phyloP scores from a whole-genome alignment of 2,888 invertebrate species.

The Dryadula phaetusa region DNA sequence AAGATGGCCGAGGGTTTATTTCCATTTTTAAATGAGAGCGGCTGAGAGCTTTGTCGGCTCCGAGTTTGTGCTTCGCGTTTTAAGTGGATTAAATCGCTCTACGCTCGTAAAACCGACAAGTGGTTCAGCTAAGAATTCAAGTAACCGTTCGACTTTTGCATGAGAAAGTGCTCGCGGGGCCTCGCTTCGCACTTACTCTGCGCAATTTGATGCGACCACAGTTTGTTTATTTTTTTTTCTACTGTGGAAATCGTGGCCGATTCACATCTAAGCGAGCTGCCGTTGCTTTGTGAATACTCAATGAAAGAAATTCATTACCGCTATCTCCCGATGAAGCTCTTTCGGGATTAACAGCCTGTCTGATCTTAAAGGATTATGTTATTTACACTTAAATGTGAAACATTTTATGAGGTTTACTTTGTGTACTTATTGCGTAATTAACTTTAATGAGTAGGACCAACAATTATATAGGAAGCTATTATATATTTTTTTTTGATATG shows the following conservation, averaged over 20 bases:
- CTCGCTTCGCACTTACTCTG: conserved; percentile 71
- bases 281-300: conserved; percentile 72
- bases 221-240: conserved; percentile 70
- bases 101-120: conserved; percentile 84
- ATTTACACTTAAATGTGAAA: conserved; percentile 39
- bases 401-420: conserved; percentile 27
- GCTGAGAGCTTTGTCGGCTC: conserved; percentile 84
- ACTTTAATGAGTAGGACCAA: neutral
- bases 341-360: conserved; percentile 58
- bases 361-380: conserved; percentile 52
- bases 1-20: conserved; percentile 83
- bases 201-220: conserved; percentile 66
- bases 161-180: conserved; percentile 79
- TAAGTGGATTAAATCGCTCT: conserved; percentile 85
- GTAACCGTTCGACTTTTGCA: conserved; percentile 84
- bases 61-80: conserved; percentile 83
- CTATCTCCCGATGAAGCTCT: conserved; percentile 59
- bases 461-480: neutral
- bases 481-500: neutral
- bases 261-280: conserved; percentile 64
- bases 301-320: conserved; percentile 76
- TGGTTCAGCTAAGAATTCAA: conserved; percentile 83
- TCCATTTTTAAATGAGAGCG: conserved; percentile 85
- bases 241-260: conserved; percentile 61
- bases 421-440: conserved; percentile 16